phyloP scores from a whole-genome alignment of 2,797 vertebrate genomes.

The Sorex maritimensis region DNA sequence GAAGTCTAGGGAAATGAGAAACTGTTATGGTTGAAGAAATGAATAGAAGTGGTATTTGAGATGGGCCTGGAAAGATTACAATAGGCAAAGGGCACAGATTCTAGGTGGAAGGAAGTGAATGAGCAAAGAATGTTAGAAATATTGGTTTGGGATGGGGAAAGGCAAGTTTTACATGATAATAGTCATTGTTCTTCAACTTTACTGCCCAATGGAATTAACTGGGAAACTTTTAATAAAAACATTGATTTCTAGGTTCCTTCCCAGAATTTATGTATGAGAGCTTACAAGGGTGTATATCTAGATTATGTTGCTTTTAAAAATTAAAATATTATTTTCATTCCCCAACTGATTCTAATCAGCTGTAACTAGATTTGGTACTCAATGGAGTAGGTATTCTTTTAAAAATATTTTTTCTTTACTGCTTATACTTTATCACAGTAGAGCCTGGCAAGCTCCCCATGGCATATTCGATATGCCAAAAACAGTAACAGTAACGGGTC shows the following conservation, averaged over 20 bases:
- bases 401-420: too few relatives aligned
- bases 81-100: not conserved
- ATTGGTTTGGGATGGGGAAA: not conserved
- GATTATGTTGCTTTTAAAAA: not conserved
- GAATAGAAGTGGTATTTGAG: not conserved
- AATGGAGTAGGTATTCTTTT: not conserved
- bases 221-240: slow-evolving; percentile 60
- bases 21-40: not conserved
- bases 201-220: slow-evolving; percentile 30
- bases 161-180: not conserved
- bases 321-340: slow-evolving; percentile 24
- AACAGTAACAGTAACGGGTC: too few relatives aligned
- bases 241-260: slow-evolving; percentile 30
- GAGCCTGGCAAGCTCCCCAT: too few relatives aligned
- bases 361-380: slow-evolving; percentile 3
- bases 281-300: slow-evolving; percentile 47
- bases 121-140: slow-evolving; percentile 40
- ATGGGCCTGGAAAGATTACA: not conserved
- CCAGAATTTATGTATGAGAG: slow-evolving; percentile 29
- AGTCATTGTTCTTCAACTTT: slow-evolving; percentile 40
- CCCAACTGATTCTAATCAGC: slow-evolving; percentile 9
- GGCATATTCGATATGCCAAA: too few relatives aligned
- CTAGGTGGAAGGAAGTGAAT: slow-evolving; percentile 51
- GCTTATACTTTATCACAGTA: too few relatives aligned
- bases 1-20: slow-evolving; percentile 17